Percentiles rank a stretch among this genome's conserved stretches.
phyloP scores from a whole-genome alignment of 2,797 vertebrate genomes.

The Enteromius argenteus region DNA sequence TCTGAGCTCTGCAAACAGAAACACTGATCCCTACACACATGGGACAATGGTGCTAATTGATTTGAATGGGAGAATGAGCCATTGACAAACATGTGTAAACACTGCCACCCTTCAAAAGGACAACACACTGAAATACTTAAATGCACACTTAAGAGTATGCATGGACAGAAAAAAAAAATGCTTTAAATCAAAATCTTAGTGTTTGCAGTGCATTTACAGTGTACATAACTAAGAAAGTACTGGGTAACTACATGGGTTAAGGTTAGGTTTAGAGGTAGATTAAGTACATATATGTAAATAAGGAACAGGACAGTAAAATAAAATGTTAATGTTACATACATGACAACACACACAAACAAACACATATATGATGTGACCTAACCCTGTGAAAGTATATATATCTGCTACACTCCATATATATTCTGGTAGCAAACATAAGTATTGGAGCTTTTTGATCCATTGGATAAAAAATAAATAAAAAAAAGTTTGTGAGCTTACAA shows the following conservation, averaged over 20 bases:
- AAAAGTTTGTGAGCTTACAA: too few species aligned
- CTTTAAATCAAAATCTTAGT: not conserved
- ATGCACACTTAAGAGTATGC: not conserved
- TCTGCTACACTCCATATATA: too few species aligned
- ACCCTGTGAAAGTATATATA: too few species aligned
- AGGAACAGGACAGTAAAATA: too few species aligned
- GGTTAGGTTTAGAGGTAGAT: not conserved
- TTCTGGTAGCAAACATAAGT: too few species aligned
- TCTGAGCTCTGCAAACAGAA: conserved; percentile 49
- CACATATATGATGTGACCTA: too few species aligned
- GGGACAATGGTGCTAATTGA: conserved; percentile 52
- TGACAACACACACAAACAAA: too few species aligned
- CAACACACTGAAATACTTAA: not conserved
- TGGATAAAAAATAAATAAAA: too few species aligned
- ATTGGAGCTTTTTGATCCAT: too few species aligned
- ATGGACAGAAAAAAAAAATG: not conserved
- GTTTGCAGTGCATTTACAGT: not conserved
- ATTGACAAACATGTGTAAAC: conserved; percentile 51
- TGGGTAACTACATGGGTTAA: not conserved
- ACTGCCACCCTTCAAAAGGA: conserved; percentile 32
- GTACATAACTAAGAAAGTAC: not conserved
- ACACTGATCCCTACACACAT: conserved; percentile 34
- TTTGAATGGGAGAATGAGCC: conserved; percentile 52
- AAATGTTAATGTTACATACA: too few species aligned
- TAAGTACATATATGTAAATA: too few species aligned